Evolutionary conservation across 2,113 vertebrate genomes (phyloP).

Genomic region (Amphiprion ocellaris): DNA sequence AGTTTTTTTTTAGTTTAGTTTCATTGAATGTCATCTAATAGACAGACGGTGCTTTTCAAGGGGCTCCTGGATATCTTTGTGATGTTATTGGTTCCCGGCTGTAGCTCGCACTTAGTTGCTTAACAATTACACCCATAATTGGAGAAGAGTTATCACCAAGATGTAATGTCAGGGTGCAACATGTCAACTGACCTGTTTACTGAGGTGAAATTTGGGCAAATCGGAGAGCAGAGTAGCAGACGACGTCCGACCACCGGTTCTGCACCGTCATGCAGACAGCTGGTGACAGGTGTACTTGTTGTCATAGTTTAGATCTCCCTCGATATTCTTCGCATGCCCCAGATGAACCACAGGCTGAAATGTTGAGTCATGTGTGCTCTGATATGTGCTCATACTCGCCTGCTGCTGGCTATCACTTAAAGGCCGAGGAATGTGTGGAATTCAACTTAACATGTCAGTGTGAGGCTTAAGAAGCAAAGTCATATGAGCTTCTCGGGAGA

Average conservation of each 20-base stretch:
- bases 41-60: conserved; percentile 15
- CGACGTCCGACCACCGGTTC: not conserved
- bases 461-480: conserved; percentile 60
- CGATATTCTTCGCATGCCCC: conserved; percentile 13
- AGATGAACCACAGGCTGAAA: conserved; percentile 4
- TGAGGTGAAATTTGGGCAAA: conserved; percentile 69
- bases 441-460: conserved; percentile 65
- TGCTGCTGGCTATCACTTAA: conserved; percentile 36
- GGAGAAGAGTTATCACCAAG: conserved; percentile 64
- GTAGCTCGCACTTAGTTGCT: conserved; percentile 54
- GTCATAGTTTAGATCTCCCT: conserved; percentile 33
- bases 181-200: conserved; percentile 67
- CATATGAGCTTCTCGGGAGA: conserved; percentile 53
- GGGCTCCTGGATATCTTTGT: not conserved
- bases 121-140: conserved; percentile 63
- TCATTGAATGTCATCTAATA: not conserved
- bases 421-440: conserved; percentile 71
- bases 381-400: conserved; percentile 35
- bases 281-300: conserved; percentile 49
- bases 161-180: conserved; percentile 68
- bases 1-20: too few relatives aligned
- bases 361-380: not conserved
- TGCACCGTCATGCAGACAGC: conserved; percentile 29
- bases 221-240: conserved; percentile 50
- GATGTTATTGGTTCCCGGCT: not conserved